Evolutionary conservation across 2,797 vertebrate genomes (phyloP).

Genomic region (Dromococcyx pavoninus): DNA sequence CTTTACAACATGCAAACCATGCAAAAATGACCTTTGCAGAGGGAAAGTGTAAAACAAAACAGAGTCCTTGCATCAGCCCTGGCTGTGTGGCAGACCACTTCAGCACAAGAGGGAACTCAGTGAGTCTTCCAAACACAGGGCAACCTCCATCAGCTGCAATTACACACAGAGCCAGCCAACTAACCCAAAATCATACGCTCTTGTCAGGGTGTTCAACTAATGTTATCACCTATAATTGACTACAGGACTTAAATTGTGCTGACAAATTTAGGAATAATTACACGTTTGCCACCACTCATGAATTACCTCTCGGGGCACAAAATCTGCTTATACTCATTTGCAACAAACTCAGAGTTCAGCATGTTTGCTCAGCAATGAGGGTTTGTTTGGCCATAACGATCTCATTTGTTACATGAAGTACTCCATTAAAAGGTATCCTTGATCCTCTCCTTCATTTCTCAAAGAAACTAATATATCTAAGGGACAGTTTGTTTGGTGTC

Average conservation of each 20-base stretch:
- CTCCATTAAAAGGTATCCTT: background rate
- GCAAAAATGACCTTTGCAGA: background rate
- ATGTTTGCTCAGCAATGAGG: background rate
- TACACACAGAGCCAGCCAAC: background rate
- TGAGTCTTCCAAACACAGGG: background rate
- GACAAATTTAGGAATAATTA: conserved; percentile 53
- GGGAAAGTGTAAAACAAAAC: background rate
- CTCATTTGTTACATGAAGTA: background rate
- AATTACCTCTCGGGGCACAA: conserved; percentile 42
- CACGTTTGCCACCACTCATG: conserved; percentile 1
- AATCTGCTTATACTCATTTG: conserved; percentile 30
- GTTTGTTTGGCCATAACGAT: background rate
- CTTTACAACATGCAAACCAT: background rate
- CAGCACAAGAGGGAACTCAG: background rate
- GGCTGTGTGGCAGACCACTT: background rate
- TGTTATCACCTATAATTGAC: conserved; percentile 21
- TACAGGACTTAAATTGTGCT: conserved; percentile 6
- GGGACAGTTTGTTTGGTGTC: background rate
- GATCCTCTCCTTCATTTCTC: background rate
- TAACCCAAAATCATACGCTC: background rate
- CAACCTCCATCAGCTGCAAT: background rate
- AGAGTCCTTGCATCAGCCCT: background rate
- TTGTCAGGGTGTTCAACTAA: background rate
- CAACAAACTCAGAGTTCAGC: background rate
- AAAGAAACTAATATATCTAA: background rate